Evolutionary conservation across 1,140 invertebrate genomes (phyloP).

Genomic region (Cyclina sinensis): DNA sequence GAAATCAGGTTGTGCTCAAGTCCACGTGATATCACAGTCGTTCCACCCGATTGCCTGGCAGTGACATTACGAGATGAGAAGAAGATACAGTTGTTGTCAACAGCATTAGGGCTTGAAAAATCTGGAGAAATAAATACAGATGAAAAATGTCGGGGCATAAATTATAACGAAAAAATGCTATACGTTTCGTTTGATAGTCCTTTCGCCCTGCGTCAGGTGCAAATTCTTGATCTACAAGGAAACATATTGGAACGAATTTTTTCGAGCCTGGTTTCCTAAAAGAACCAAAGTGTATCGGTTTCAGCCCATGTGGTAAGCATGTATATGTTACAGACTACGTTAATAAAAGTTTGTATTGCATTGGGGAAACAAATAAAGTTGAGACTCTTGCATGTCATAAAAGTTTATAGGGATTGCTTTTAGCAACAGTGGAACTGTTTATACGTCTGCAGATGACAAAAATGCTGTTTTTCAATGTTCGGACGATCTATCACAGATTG

Average conservation of each 20-base stretch:
- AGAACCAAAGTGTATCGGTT: constrained; percentile 2
- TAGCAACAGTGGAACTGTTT: not conserved
- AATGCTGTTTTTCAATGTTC: not conserved
- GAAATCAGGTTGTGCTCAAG: not conserved
- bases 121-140: not conserved
- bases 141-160: not conserved
- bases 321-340: not conserved
- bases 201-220: not conserved
- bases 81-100: not conserved
- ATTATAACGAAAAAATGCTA: not conserved
- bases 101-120: not conserved
- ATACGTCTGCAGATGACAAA: not conserved
- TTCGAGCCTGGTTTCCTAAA: too few species aligned
- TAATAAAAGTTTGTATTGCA: not conserved
- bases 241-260: not conserved
- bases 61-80: not conserved
- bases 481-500: not conserved
- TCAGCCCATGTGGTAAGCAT: not conserved
- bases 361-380: not conserved
- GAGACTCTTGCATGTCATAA: too few species aligned
- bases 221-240: not conserved
- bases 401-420: not conserved
- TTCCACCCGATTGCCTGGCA: not conserved
- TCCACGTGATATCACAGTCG: not conserved
- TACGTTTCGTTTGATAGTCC: not conserved